Base-by-base conservation (phyloP, 2,888 invertebrate genomes). In the Shargacucullia verbasci region DNA sequence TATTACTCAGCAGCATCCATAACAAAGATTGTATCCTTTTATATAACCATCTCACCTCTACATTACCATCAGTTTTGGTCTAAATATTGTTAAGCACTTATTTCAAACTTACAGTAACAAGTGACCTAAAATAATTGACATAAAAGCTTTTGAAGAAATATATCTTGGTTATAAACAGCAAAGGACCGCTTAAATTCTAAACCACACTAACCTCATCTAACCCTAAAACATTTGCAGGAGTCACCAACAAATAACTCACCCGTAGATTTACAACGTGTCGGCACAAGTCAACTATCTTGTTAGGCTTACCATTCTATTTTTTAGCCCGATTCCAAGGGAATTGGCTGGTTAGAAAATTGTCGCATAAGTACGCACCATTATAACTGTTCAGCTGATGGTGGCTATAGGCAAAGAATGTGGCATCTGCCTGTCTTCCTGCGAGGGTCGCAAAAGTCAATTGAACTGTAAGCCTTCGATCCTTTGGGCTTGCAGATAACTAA, bases 221-320 rank as follows among this genome's bases (percentile, higher is more conserved):
- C 50, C 56, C 44, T 56, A 31, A 46, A 61, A 58, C 50, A 58
- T 54, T 70, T 50, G 44, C 20, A 31, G 44, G 47, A 48, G 47
- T 49, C 53, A 12, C 15, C 25, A 53, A 70, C 67, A 64, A 73
- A 73, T 73, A 75, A 70, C 70, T 73, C 75, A 69, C 61, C 41
- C 34, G 44, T 64, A 68, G 79, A 85, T 85, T 85, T 84, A 85
- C 74, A 70, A 78, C 74, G 81, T 85, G 84, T 78, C 72, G 77
- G 72, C 47, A 55, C 68, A 72, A 77, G 76, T 67, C 79, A 72
- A 55, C 73, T 59, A 70, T 65, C 76, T 85, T 80, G 83, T 86
- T 84, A 83, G 78, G 77, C 77, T 72, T 47, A 80, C 75, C 78
- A 78, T 83, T 84, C 79, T 59, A 78, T 81, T 78, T 81, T 85